phyloP scores from a whole-genome alignment of 2,797 vertebrate species.

The Sphenodon punctatus region DNA sequence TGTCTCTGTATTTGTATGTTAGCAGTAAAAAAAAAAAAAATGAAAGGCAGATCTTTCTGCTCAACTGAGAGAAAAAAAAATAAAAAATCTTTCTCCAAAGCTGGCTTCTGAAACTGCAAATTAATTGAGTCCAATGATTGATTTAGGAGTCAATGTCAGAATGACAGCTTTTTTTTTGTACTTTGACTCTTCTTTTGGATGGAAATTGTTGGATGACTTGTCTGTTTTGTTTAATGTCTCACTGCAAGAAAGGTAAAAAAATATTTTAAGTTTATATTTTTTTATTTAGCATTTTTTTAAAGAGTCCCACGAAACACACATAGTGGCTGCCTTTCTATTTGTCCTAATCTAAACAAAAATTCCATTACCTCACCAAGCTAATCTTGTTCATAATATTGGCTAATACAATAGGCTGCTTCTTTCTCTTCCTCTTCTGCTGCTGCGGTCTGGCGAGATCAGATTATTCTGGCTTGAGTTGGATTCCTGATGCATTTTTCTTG shows the following conservation, averaged over 20 bases:
- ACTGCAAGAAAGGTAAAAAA: neutral
- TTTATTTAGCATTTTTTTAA: rapidly evolving
- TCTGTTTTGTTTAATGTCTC: neutral
- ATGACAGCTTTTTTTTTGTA: neutral
- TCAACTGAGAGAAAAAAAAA: too few relatives aligned
- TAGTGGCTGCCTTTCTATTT: neutral
- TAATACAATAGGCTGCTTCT: neutral
- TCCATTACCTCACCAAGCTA: too few relatives aligned
- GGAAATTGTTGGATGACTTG: neutral
- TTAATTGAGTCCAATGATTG: neutral
- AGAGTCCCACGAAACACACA: too few relatives aligned
- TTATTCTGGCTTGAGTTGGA: neutral
- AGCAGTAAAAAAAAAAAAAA: neutral
- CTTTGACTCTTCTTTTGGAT: too few relatives aligned
- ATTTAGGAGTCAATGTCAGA: neutral
- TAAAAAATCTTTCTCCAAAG: neutral
- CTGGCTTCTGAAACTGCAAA: neutral
- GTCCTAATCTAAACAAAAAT: neutral
- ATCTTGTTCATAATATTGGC: neutral
- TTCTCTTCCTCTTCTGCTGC: too few relatives aligned
- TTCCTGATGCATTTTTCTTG: slow-evolving; percentile 5
- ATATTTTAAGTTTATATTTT: neutral
- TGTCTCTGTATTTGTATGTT: neutral
- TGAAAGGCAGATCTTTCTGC: neutral
- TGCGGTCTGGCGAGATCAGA: neutral